Conservation (phyloP, 2,797 vertebrate genomes). For the Orestias chungarensis region DNA sequence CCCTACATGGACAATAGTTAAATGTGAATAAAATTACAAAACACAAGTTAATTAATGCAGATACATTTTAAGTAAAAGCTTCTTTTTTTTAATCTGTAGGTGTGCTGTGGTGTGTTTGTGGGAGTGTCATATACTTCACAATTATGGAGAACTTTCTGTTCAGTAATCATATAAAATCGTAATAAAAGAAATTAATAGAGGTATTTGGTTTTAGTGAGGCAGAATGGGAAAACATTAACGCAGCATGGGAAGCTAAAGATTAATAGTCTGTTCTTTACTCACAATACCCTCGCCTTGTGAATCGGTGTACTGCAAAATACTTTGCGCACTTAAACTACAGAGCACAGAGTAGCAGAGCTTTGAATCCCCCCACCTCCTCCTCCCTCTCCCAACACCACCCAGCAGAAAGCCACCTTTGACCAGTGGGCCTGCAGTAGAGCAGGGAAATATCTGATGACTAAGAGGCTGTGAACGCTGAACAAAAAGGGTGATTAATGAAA, state of each 20-base stretch:
- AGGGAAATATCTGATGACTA: slow-evolving; percentile 78
- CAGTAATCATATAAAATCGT: background rate
- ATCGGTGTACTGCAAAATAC: slow-evolving; percentile 52
- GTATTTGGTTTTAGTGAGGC: background rate
- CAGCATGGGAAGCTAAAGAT: slow-evolving; percentile 42
- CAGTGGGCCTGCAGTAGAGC: slow-evolving; percentile 52
- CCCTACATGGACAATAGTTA: background rate
- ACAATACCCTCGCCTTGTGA: slow-evolving; percentile 41
- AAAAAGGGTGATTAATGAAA: slow-evolving; percentile 74
- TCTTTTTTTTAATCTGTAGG: background rate
- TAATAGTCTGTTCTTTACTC: slow-evolving; percentile 55
- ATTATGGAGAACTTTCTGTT: background rate
- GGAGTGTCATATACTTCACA: background rate
- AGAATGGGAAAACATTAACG: background rate
- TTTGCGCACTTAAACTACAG: slow-evolving; percentile 20
- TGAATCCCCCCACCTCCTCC: slow-evolving; percentile 22
- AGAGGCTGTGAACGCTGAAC: slow-evolving; percentile 70
- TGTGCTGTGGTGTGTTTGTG: background rate
- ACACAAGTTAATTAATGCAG: background rate
- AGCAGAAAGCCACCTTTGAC: slow-evolving; percentile 76
- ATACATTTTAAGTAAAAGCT: background rate
- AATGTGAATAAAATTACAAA: too few relatives aligned
- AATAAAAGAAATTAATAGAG: background rate
- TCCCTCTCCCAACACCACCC: background rate
- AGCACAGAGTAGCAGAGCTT: slow-evolving; percentile 44